These are phyloP conservation scores for Mastomys natalensis DNA, from an alignment of 2,113 vertebrate genomes.

Conservation along the genomic window DNA sequence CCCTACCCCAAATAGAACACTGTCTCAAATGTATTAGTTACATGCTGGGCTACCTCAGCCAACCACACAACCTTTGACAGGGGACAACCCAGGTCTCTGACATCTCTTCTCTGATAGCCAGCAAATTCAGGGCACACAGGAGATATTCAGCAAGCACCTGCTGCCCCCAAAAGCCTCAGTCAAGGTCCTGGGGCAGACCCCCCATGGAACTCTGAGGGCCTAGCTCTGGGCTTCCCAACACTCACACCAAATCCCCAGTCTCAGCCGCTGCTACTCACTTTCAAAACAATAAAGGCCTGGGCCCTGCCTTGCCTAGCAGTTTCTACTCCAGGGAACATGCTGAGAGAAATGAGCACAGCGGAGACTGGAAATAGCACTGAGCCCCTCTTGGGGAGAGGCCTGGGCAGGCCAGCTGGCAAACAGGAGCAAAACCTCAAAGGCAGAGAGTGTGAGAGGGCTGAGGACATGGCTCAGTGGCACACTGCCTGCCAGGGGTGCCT, in stretches of 20 bases:
- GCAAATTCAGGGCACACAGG: neutral
- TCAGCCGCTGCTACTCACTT: slow-evolving; percentile 38
- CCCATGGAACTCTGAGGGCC: neutral
- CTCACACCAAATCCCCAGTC: slow-evolving; percentile 16
- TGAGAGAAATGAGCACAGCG: slow-evolving; percentile 71
- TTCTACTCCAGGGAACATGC: slow-evolving; percentile 74
- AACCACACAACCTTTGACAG: neutral
- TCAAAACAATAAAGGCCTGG: slow-evolving; percentile 74
- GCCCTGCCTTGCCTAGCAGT: slow-evolving; percentile 45
- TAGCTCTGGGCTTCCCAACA: neutral
- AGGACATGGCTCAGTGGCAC: neutral
- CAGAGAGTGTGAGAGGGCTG: neutral
- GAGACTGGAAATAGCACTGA: slow-evolving; percentile 77
- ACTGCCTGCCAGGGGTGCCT: neutral
- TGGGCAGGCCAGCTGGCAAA: neutral
- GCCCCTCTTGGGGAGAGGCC: slow-evolving; percentile 53
- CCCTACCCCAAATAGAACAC: slow-evolving; percentile 39
- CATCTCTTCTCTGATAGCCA: neutral
- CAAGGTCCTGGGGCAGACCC: neutral
- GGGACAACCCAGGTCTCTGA: neutral
- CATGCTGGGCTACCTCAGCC: neutral
- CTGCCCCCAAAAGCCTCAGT: neutral
- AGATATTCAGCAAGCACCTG: neutral
- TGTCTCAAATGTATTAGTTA: neutral
- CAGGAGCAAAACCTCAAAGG: slow-evolving; percentile 45